Evolutionary conservation across 2,888 invertebrate genomes (phyloP).

Genomic region (Metacarcinus magister): DNA sequence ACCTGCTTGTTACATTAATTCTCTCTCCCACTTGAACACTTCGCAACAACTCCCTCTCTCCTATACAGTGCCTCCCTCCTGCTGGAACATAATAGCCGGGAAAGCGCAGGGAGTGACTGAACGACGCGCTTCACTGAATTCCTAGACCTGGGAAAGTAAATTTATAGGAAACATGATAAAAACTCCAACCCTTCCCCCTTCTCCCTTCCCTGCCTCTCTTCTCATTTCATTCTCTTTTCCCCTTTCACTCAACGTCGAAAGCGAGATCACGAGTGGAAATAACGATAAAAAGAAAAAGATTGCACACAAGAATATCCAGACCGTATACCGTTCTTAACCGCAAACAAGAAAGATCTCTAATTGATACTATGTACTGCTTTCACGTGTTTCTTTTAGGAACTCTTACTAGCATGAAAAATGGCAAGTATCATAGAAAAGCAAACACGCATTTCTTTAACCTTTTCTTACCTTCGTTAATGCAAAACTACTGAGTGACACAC

Average conservation of each 20-base stretch:
- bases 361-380: background rate
- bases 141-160: background rate
- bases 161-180: background rate
- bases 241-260: constrained; percentile 26
- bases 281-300: background rate
- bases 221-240: background rate
- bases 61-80: background rate
- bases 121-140: background rate
- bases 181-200: background rate
- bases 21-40: background rate
- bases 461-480: background rate
- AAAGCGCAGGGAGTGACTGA: background rate
- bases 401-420: background rate
- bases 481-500: background rate
- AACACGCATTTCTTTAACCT: background rate
- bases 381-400: background rate
- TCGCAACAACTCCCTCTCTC: background rate
- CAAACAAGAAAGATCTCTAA: background rate
- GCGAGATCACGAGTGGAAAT: background rate
- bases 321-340: background rate
- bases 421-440: background rate
- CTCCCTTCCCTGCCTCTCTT: background rate
- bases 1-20: background rate
- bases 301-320: background rate
- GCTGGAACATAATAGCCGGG: background rate